A percentile compares a stretch with the other conserved stretches of the same genome.
Conservation (phyloP, 2,113 vertebrate species). For the Craseonycteris thonglongyai region DNA sequence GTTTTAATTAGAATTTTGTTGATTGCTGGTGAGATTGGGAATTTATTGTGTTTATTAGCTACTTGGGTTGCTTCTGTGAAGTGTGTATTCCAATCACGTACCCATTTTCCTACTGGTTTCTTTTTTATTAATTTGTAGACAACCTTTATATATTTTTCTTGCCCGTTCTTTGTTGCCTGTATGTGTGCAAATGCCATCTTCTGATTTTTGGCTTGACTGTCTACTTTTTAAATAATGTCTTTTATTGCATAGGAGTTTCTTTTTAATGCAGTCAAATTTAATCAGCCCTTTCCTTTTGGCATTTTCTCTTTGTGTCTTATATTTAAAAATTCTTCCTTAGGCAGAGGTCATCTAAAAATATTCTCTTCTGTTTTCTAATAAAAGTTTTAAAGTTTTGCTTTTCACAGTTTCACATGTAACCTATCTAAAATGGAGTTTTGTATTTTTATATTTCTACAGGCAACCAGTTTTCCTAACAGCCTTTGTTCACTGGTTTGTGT, state of each 20-base stretch:
- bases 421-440: not conserved
- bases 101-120: not conserved
- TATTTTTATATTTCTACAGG: not conserved
- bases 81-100: not conserved
- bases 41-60: not conserved
- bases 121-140: not conserved
- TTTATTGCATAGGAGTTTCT: not conserved
- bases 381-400: not conserved
- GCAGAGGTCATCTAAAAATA: not conserved
- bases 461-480: not conserved
- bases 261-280: not conserved
- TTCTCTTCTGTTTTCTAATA: not conserved
- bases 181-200: not conserved
- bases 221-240: not conserved
- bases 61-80: not conserved
- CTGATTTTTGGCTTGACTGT: not conserved
- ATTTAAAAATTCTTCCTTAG: not conserved
- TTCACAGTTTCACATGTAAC: not conserved
- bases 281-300: not conserved
- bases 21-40: not conserved
- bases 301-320: not conserved
- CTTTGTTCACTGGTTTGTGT: fast-evolving
- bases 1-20: not conserved
- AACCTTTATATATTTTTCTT: not conserved
- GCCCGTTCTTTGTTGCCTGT: not conserved